Percentiles rank a stretch among this genome's conserved stretches.
Evolutionary conservation across 2,888 invertebrate species (phyloP).

Genomic region (Heliconius ethilla): DNA sequence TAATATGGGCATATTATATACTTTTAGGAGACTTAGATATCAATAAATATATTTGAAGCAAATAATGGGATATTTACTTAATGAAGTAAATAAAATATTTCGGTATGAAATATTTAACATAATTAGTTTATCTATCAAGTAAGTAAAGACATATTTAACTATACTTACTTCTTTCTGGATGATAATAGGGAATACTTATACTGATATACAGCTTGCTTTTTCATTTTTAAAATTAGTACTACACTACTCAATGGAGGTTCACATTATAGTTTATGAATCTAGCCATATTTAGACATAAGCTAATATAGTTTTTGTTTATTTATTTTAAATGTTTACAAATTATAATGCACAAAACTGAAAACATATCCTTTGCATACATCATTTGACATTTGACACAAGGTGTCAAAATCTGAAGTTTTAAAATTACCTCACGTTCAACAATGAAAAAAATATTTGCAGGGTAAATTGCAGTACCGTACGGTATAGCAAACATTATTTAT

Average conservation of each 20-base stretch:
- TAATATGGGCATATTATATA: no score
- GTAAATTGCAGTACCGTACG: background rate
- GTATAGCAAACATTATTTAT: no score
- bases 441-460: background rate
- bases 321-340: background rate
- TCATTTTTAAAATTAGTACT: slow-evolving; percentile 31
- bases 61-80: background rate
- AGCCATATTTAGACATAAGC: background rate
- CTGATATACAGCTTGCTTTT: slow-evolving; percentile 29
- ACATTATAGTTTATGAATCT: background rate
- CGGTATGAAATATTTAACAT: background rate
- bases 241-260: background rate
- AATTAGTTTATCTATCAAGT: background rate
- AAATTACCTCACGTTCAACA: slow-evolving; percentile 3
- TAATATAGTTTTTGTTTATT: background rate
- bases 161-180: slow-evolving; percentile 39
- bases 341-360: background rate
- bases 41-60: background rate
- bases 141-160: background rate
- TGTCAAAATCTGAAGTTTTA: background rate
- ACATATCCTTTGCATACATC: background rate
- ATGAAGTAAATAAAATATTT: background rate
- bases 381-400: background rate
- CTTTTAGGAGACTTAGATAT: no score
- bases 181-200: slow-evolving; percentile 40